A percentile compares a stretch with the other conserved stretches of the same genome.
Conservation (phyloP, 1,140 invertebrate genomes). For the Bombus haemorrhoidalis region DNA sequence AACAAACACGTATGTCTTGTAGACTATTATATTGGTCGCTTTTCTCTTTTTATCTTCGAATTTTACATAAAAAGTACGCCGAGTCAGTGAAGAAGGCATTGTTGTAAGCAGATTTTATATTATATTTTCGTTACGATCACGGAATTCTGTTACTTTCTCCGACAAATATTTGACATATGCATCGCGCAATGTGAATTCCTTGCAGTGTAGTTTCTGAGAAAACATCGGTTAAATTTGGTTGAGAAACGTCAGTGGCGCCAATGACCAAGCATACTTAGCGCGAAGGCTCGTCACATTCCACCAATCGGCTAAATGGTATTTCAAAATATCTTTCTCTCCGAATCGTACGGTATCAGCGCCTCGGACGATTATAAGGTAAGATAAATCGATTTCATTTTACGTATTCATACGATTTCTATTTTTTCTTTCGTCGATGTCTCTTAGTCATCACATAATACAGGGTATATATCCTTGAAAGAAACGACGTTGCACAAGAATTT, state of each 20-base stretch:
- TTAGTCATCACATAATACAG: background rate
- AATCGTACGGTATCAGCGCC: slow-evolving; percentile 34
- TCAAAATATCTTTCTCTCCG: slow-evolving; percentile 41
- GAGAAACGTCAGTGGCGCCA: slow-evolving; percentile 50
- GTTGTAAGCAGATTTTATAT: background rate
- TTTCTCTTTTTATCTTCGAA: slow-evolving; percentile 5
- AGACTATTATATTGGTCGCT: background rate
- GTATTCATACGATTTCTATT: background rate
- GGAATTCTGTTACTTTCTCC: background rate
- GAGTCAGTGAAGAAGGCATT: background rate
- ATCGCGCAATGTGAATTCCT: background rate
- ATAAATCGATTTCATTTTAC: background rate
- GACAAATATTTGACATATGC: background rate
- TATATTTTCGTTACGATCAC: background rate
- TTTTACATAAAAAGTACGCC: background rate
- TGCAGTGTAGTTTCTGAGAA: slow-evolving; percentile 28
- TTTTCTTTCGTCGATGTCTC: background rate
- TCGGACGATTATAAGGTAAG: background rate
- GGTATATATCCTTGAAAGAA: background rate
- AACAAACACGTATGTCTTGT: background rate
- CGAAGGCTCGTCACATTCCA: slow-evolving; percentile 71
- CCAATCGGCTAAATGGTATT: slow-evolving; percentile 65
- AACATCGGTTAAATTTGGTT: slow-evolving; percentile 9
- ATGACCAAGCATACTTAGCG: slow-evolving; percentile 55
- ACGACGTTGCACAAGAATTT: background rate